These are phyloP conservation scores for Thaumetopoea pityocampa DNA, from an alignment of 1,140 invertebrate genomes.

Conservation along the genomic window DNA sequence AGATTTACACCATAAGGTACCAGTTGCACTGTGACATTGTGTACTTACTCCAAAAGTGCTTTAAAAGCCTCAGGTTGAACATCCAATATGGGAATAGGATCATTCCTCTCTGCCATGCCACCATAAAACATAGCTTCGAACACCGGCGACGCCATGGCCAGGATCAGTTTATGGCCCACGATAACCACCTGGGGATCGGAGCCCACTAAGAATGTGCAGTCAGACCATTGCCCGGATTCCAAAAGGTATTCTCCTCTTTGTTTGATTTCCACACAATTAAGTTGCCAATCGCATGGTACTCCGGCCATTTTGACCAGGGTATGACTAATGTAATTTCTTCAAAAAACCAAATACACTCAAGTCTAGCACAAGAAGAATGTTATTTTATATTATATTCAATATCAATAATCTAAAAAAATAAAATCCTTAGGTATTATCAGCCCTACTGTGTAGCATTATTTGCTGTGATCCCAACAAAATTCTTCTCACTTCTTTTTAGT, in stretches of 20 bases:
- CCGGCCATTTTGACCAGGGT: slow-evolving; percentile 31
- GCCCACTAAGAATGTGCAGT: slow-evolving; percentile 89
- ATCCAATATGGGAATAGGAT: slow-evolving; percentile 87
- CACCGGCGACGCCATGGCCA: slow-evolving; percentile 90
- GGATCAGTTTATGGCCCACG: slow-evolving; percentile 86
- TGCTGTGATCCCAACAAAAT: too few species aligned
- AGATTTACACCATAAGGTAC: background rate
- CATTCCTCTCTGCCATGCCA: slow-evolving; percentile 81
- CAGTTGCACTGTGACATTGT: background rate
- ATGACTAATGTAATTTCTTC: background rate
- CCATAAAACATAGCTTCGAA: slow-evolving; percentile 88
- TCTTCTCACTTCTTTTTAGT: too few species aligned
- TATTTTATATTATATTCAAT: too few species aligned
- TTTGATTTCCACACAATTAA: slow-evolving; percentile 80
- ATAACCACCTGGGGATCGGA: slow-evolving; percentile 84
- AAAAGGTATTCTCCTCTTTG: slow-evolving; percentile 83
- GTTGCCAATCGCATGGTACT: slow-evolving; percentile 82
- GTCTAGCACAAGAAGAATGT: background rate
- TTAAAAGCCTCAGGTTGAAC: slow-evolving; percentile 91
- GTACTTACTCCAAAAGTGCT: slow-evolving; percentile 75
- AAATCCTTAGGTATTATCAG: too few species aligned
- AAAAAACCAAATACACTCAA: background rate
- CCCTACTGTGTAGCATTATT: too few species aligned
- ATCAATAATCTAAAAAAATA: too few species aligned
- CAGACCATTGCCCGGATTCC: slow-evolving; percentile 86